Conservation (phyloP, 2,888 invertebrate species). For the Aplocera efformata region DNA sequence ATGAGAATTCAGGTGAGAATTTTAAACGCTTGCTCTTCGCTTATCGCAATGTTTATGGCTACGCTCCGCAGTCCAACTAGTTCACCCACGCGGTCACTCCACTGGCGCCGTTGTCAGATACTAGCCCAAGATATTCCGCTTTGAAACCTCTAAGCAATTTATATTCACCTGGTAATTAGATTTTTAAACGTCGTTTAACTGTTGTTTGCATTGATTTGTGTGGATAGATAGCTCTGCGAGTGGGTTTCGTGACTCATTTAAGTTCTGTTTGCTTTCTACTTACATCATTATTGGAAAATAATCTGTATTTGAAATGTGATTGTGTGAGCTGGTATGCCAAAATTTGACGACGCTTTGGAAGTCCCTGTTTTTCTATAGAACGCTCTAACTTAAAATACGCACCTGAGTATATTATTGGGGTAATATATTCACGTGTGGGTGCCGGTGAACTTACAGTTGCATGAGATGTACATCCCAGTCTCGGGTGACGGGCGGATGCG, state of each 20-base stretch:
- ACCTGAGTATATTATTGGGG: no score
- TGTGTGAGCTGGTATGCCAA: neutral
- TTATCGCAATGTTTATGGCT: slow-evolving; percentile 28
- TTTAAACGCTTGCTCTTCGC: slow-evolving; percentile 6
- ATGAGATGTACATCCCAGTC: no score
- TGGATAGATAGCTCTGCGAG: slow-evolving; percentile 13
- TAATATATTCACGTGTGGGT: no score
- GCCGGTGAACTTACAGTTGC: no score
- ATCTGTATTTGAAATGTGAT: neutral
- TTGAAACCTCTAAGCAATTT: slow-evolving; percentile 37
- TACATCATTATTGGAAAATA: no score
- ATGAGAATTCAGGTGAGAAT: no score
- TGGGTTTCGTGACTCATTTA: slow-evolving; percentile 9
- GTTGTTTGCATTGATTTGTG: slow-evolving; percentile 28
- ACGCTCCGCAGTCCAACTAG: slow-evolving; percentile 47
- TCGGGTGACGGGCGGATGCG: no score
- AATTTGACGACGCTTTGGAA: no score
- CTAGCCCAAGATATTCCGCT: slow-evolving; percentile 36
- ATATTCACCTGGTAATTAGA: slow-evolving; percentile 40
- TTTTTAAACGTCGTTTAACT: slow-evolving; percentile 37
- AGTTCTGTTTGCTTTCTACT: neutral
- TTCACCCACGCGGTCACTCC: slow-evolving; percentile 56
- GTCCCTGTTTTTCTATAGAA: no score
- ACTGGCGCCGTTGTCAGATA: slow-evolving; percentile 51
- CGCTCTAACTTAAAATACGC: no score